A percentile compares a stretch with the other conserved stretches of the same genome.
Conservation (phyloP, 30 jellyfish, hydroid and myxozoan species). For the Hydractinia symbiolongicarpus region DNA sequence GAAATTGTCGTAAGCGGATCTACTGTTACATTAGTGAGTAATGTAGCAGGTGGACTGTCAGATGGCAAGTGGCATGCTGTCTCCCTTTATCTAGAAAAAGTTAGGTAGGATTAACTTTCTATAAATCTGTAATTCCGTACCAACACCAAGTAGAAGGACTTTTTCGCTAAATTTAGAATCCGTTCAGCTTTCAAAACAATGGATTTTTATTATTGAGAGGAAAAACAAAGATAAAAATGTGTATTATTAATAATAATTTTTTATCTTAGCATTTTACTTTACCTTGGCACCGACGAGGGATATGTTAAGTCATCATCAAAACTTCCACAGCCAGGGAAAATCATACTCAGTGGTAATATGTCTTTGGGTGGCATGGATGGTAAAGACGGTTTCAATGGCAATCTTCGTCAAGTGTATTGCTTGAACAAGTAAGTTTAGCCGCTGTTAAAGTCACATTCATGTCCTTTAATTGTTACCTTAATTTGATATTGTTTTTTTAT, state of each 20-base stretch:
- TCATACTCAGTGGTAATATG: background rate
- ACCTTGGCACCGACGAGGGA: background rate
- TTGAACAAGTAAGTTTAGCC: conserved; percentile 26
- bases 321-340: background rate
- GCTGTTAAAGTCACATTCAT: too few relatives aligned
- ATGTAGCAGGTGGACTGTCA: conserved; percentile 40
- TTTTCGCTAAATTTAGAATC: too few relatives aligned
- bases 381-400: conserved; percentile 28
- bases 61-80: conserved; percentile 92
- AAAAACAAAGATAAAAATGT: too few relatives aligned
- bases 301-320: background rate
- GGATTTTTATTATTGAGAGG: too few relatives aligned
- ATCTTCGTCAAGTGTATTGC: conserved; percentile 37
- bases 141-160: too few relatives aligned
- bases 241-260: background rate
- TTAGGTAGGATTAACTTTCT: conserved; percentile 22
- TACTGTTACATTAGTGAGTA: background rate
- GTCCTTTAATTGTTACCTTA: too few relatives aligned
- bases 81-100: conserved; percentile 31
- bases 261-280: background rate
- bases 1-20: background rate
- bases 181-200: too few relatives aligned
- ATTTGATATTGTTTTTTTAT: too few relatives aligned
- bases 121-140: too few relatives aligned
- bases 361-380: background rate